Percentiles rank a stretch among this genome's conserved stretches.
Conservation (phyloP, 2,113 vertebrate genomes). For the Spea multiplicata region DNA sequence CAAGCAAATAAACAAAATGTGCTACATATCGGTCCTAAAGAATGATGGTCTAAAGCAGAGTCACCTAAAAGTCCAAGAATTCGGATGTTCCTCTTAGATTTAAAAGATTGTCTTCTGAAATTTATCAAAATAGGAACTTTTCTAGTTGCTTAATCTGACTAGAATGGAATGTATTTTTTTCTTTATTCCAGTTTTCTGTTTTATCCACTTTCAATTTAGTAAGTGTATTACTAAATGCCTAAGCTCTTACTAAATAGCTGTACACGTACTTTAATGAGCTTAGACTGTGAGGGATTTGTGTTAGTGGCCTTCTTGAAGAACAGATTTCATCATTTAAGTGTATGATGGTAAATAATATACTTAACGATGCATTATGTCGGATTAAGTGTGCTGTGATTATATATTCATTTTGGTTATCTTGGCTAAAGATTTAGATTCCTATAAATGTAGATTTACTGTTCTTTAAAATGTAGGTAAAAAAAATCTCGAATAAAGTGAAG, state of each 20-base stretch:
- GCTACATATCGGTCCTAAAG: no score
- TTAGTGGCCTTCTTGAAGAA: not conserved
- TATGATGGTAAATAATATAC: slow-evolving; percentile 9
- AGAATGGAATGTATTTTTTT: no score
- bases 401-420: not conserved
- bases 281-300: not conserved
- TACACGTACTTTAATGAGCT: not conserved
- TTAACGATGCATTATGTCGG: slow-evolving; percentile 4
- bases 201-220: no score
- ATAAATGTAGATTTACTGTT: not conserved
- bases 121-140: no score
- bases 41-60: no score
- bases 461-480: not conserved
- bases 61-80: no score
- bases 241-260: not conserved
- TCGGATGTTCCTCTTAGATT: no score
- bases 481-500: not conserved
- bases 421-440: not conserved
- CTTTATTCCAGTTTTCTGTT: no score
- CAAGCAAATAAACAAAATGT: no score
- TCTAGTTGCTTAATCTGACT: no score
- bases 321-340: slow-evolving; percentile 9
- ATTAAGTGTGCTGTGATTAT: slow-evolving; percentile 14
- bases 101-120: no score
- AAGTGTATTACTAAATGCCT: no score